phyloP scores from a whole-genome alignment of 37 sponge, comb jelly and placozoan species.

The Cliona cf. orientalis region DNA sequence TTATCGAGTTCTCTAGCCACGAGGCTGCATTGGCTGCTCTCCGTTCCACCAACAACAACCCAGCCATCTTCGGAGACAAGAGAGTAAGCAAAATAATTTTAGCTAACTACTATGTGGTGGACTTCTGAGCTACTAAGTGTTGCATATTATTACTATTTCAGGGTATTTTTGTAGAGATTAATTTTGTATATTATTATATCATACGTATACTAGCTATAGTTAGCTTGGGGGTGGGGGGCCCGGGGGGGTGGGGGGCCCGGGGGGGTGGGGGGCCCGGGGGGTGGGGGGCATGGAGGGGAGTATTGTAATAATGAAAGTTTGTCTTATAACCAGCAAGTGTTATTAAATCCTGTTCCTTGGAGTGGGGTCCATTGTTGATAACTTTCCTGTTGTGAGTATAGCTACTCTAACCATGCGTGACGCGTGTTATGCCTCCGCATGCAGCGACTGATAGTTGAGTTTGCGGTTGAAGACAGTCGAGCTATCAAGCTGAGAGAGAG shows the following conservation, averaged over 20 bases:
- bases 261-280: too few species aligned
- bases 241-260: too few species aligned
- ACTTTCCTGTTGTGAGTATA: neutral
- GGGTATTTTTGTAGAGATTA: too few species aligned
- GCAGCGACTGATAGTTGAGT: conserved; percentile 95
- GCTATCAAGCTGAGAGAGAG: conserved; percentile 68
- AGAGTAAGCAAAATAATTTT: conserved; percentile 30
- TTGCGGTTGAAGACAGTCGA: conserved; percentile 87
- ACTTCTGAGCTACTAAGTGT: too few species aligned
- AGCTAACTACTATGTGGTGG: neutral
- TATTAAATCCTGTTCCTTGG: too few species aligned
- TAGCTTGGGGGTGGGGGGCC: too few species aligned
- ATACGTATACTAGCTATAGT: too few species aligned
- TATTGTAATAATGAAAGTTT: too few species aligned
- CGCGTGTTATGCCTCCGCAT: neutral
- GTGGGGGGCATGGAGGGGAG: too few species aligned
- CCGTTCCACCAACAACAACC: conserved; percentile 86
- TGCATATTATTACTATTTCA: neutral
- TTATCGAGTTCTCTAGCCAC: conserved; percentile 89
- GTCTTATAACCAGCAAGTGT: too few species aligned
- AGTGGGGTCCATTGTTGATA: neutral
- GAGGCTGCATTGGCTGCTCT: conserved; percentile 86
- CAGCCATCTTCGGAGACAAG: conserved; percentile 53
- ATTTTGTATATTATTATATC: too few species aligned
- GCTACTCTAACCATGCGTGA: too few species aligned